Evolutionary conservation across 2,113 vertebrate species (phyloP), one percentile per base, ranked within the genome.

Genomic region (Setophaga kirtlandii): DNA sequence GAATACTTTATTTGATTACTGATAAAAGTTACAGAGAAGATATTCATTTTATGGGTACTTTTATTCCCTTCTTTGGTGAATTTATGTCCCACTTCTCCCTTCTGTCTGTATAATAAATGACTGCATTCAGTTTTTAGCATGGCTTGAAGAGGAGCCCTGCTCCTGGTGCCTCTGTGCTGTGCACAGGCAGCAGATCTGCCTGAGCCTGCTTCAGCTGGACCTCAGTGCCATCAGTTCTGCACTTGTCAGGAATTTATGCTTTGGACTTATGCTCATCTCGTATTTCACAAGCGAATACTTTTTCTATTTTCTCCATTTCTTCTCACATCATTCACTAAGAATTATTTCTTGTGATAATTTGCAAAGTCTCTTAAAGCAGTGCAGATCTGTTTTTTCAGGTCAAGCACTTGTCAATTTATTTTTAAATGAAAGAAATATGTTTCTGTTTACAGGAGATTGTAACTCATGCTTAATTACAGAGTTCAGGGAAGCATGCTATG

Each of bases 21-120:
- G 65, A 30, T 85, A 79, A 69, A 84, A 70, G 39, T 77, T 86
- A 33, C 1, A 83, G 86, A 73, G 75, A 74, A 85, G 75, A 25
- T 65, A 50, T 1, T 73, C 0, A 0, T 73, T 94, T 93, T 80
- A 50, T 55, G 35, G 55, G 27, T 79, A 35, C 69, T 96, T 89
- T 28, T 46, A 27, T 95, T 65, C 46, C 41, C 7, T 76, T n/a
- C 69, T 67, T 64, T 31, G 50, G 44, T 84, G 89, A 69, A 94
- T 96, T 96, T 93, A 84, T 92, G 55, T 90, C 67, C 46, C 50
- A 12, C 41, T 89, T 82, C 91, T 81, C 75, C 52, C 47, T 87
- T 89, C 74, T 85, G 37, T 75, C 35, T 76, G 0, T 60, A 3
- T 62, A 69, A 89, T 52, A 69, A 91, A 68, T 23, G 52, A 55